Evolutionary conservation across 2,888 invertebrate genomes (phyloP), one percentile per base, ranked within the genome.

Genomic region (Dermolepida albohirtum): DNA sequence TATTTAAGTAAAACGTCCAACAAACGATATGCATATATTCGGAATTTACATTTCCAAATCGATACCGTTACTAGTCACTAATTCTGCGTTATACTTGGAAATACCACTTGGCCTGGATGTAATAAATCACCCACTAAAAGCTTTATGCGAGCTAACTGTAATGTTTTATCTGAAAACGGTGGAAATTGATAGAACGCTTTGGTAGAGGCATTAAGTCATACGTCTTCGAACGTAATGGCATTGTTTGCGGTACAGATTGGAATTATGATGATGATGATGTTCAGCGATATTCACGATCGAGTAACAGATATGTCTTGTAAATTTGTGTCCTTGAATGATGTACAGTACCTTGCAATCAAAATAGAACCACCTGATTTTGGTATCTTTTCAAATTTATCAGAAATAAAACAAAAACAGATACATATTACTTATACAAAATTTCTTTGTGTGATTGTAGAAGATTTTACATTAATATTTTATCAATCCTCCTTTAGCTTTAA

Each of bases 21-120:
- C 1, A 11, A 43, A n/a, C 8, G 57, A 44, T 57, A 57, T 57
- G 57, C 43, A 57, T 44, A 57, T 57, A 27, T 41, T 22, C 44
- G 10, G 22, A 12, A 57, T 57, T 44, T 57, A 43, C 57, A 57
- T 57, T 57, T 57, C 57, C 43, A 22, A 57, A 57, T 57, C 57
- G 41, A 57, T 57, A 57, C 43, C n/a, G 22, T 27, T 8, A 43
- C 43, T 22, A 44, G 8, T n/a, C 43, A 27, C 39, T 57, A 44
- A 27, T 57, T 57, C 57, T 27, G 11, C 57, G 43, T 57, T 57
- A 41, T 57, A 44, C 44, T 57, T 44, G 57, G 57, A 44, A 57
- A 57, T 57, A n/a, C 57, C 57, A 57, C 57, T 57, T 29, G 43
- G 57, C 57, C 44, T 44, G 44, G 27, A 57, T 57, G 57, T 41